These are phyloP conservation scores for Halocynthia aurantium DNA, from an alignment of 23 tunicate species.

Conservation along the genomic window DNA sequence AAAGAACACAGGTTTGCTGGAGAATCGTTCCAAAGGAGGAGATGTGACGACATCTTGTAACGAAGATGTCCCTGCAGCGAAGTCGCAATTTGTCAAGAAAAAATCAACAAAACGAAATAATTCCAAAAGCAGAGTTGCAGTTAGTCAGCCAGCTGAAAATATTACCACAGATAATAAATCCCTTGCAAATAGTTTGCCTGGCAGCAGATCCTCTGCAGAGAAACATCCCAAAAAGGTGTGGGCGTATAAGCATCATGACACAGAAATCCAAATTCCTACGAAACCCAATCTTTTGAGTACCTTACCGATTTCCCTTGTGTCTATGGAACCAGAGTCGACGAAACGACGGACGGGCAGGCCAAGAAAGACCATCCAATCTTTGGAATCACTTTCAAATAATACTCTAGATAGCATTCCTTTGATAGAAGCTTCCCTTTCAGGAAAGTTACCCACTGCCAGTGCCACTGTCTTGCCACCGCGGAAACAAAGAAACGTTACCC, in stretches of 20 bases:
- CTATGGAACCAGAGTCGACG: too few species aligned
- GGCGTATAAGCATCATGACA: slow-evolving; percentile 61
- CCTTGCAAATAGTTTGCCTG: too few species aligned
- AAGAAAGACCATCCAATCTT: slow-evolving; percentile 29
- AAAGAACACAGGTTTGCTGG: not conserved
- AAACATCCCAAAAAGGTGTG: slow-evolving; percentile 77
- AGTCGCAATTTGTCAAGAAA: not conserved
- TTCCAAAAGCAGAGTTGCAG: not conserved
- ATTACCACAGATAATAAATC: too few species aligned
- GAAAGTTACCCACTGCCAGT: slow-evolving; percentile 24
- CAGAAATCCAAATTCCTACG: not conserved
- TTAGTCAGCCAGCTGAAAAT: too few species aligned
- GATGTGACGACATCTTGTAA: not conserved
- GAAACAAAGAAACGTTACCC: not conserved
- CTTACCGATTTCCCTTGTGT: too few species aligned
- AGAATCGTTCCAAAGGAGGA: not conserved
- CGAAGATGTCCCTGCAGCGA: not conserved
- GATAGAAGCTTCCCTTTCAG: not conserved
- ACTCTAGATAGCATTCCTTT: not conserved
- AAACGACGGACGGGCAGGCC: slow-evolving; percentile 84
- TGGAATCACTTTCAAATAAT: not conserved
- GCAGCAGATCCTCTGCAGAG: slow-evolving; percentile 4
- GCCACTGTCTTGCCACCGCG: slow-evolving; percentile 17
- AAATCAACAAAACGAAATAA: slow-evolving; percentile 2
- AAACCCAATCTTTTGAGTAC: too few species aligned